Base-by-base conservation (phyloP, 2,888 invertebrate genomes). In the Dasypogon diadema region DNA sequence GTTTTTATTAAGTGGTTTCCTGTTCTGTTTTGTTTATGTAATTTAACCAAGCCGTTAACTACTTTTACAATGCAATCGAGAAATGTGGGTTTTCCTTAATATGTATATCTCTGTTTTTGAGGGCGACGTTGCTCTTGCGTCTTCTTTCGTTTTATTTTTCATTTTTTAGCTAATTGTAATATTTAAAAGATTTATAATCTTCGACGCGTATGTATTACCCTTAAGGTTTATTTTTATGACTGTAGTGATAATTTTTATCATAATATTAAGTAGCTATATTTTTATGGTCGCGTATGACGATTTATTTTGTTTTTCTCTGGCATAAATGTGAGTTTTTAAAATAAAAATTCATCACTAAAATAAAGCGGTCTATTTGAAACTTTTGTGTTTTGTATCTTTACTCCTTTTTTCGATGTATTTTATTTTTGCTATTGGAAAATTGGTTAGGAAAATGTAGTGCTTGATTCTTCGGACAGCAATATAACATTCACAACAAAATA, bases 301-400 rank as follows among this genome's bases (percentile, higher is more conserved):
- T 58, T 56, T 58, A 58, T 74, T 60, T 58, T 58, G 42, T 73
- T 74, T 60, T 58, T 74, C 58, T 74, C 56, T 74, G 74, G 74
- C 74, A 74, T 74, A 74, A 74, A 74, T 74, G 74, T 74, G 74
- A 74, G 74, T 74, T 74, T 60, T 73, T 73, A 73, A 73, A 73
- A 56, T 56, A 74, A 74, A 74, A 74, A 74, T 24, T 58, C 56
- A 74, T 74, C 56, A 74, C 58, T 58, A 74, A 58, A 74, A 74
- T 58, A 74, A 74, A 74, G 60, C 74, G 74, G 74, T 74, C 74
- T 74, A 74, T 74, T 58, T 46, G 48, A 74, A 74, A 60, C 26
- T 42, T 18, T 51, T 54, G 5, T 16, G 30, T 54, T 21, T 70
- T 70, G 30, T 54, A 54, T 18, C 54, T 70, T 21, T 51, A 30